Evolutionary conservation across 2,888 invertebrate species (phyloP), one percentile per base, ranked within the genome.

Genomic region (Drosophila dives): DNA sequence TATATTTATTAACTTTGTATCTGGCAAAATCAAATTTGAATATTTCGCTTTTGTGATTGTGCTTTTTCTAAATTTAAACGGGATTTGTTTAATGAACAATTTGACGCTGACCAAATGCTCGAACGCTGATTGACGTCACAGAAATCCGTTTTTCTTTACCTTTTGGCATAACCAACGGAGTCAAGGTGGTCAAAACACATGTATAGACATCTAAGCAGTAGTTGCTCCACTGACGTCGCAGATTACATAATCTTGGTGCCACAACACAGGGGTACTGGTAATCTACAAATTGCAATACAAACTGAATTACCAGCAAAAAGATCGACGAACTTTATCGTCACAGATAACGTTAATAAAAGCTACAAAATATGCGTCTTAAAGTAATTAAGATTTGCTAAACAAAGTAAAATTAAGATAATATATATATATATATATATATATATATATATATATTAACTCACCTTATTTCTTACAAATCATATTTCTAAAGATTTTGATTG

Each of bases 1-100:
- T 23, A 2, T 42, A 48, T 69, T 45, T 23, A 40, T 69, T 45
- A 8, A 36, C 40, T 55, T 20, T 54, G 53, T 45, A 26, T 59
- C 1, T 56, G 38, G 32, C 42, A 17, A 3, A 60, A 51, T 26
- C 36, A 6, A 23, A 59, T 49, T 58, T 53, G 20, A n/a, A 36
- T 70, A 56, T 68, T 64, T 50, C 26, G 36, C 65, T 67, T 69
- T 68, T 68, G 36, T 67, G 64, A 68, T 79, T 72, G 63, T 80
- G 40, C 23, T 66, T 45, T 67, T 73, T 80, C 79, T 86, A 81
- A 71, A 75, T 88, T 71, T 75, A 83, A 83, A 77, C 49, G 34
- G 63, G 38, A 68, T 73, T 80, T 77, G 58, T 69, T 71, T 62
- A 68, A 71, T 83, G 88, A 79, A 88, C 83, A 88, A 75, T 73